These are phyloP conservation scores for Cryptophagus acutangulus DNA, from an alignment of 2,888 invertebrate species.

Conservation along the genomic window DNA sequence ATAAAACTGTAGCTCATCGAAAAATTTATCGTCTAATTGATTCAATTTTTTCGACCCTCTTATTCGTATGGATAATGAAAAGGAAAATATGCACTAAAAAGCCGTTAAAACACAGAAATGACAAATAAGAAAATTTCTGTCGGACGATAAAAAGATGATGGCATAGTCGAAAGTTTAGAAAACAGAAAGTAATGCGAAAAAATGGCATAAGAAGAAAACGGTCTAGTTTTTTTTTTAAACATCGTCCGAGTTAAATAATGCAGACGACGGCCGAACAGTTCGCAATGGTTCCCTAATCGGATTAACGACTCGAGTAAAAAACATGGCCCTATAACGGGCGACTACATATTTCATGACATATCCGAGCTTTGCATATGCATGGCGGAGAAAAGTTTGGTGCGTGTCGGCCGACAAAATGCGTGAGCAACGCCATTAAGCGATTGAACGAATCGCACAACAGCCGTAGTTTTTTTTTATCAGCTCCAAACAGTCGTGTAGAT, in stretches of 20 bases:
- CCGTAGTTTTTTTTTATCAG: slow-evolving; percentile 9
- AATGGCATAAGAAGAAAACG: slow-evolving; percentile 8
- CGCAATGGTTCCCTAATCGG: slow-evolving; percentile 23
- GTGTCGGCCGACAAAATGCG: slow-evolving; percentile 15
- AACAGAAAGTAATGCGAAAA: no score
- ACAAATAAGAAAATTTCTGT: no score
- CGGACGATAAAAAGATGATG: no score
- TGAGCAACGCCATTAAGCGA: slow-evolving; percentile 19
- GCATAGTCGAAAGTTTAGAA: not conserved
- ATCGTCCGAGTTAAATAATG: slow-evolving; percentile 15
- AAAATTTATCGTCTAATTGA: no score
- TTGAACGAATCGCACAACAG: slow-evolving; percentile 9
- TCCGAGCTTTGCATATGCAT: slow-evolving; percentile 25
- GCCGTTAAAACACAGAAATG: no score
- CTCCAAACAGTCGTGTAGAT: slow-evolving; percentile 8
- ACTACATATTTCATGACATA: slow-evolving; percentile 30
- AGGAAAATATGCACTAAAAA: no score
- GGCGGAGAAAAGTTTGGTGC: slow-evolving; percentile 11
- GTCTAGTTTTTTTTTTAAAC: slow-evolving; percentile 6
- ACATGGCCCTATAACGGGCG: slow-evolving; percentile 21
- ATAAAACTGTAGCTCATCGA: no score
- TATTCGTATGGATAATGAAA: no score
- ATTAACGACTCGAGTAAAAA: slow-evolving; percentile 26
- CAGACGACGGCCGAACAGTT: slow-evolving; percentile 14
- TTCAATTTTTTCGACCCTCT: no score